Conservation (phyloP, 2,113 vertebrate genomes). For the Climacteris rufus region DNA sequence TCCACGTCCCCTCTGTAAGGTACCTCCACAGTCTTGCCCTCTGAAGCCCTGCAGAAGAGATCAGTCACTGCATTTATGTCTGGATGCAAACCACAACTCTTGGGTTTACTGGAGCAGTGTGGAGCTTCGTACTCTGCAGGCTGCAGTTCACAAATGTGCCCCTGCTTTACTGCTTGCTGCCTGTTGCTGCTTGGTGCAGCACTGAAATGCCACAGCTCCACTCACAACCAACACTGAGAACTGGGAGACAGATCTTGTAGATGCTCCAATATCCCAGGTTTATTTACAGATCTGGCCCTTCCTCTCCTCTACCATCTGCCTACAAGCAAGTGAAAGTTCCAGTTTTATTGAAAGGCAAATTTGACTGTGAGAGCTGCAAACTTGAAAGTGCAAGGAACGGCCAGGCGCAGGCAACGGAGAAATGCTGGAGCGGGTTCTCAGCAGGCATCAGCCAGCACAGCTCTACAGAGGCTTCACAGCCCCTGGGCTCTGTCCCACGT, state of each 20-base stretch:
- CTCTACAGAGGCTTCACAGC: not conserved
- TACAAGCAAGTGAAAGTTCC: not conserved
- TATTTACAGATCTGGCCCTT: not conserved
- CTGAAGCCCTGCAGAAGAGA: slow-evolving; percentile 82
- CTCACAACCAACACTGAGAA: not conserved
- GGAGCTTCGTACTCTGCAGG: not conserved
- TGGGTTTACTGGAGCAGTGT: not conserved
- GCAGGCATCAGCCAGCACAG: not conserved
- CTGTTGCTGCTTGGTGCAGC: not conserved
- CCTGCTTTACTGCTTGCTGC: not conserved
- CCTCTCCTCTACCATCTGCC: not conserved
- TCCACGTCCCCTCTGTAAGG: slow-evolving; percentile 90
- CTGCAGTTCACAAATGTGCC: not conserved
- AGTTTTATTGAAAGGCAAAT: not conserved
- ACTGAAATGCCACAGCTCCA: not conserved
- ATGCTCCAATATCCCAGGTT: not conserved
- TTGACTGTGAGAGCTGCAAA: not conserved
- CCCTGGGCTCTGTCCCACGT: not conserved
- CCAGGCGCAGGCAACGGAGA: not conserved
- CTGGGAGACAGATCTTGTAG: not conserved
- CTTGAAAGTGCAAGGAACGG: not conserved
- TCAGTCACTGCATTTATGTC: not conserved
- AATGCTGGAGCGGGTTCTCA: not conserved
- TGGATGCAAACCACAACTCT: not conserved
- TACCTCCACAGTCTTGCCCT: slow-evolving; percentile 93